These are phyloP conservation scores for Borostomias antarcticus DNA, from an alignment of 2,797 vertebrate species.

Conservation along the genomic window DNA sequence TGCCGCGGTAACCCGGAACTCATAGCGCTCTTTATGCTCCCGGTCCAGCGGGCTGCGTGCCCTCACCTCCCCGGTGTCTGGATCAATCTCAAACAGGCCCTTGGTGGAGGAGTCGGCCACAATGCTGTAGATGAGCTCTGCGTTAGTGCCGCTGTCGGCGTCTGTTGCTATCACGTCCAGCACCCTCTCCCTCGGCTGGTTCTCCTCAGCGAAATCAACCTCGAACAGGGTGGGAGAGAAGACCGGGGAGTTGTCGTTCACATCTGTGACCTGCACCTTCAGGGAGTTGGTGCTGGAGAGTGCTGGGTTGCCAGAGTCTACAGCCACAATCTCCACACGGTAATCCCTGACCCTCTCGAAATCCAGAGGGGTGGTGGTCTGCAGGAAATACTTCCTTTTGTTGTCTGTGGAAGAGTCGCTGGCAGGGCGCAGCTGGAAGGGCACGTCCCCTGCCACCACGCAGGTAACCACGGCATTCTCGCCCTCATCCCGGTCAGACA, in stretches of 20 bases:
- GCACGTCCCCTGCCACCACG: constrained; percentile 94
- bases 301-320: constrained; percentile 96
- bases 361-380: constrained; percentile 94
- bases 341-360: constrained; percentile 92
- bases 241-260: constrained; percentile 94
- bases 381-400: constrained; percentile 97
- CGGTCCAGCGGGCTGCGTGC: constrained; percentile 92
- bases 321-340: constrained; percentile 93
- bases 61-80: constrained; percentile 89
- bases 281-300: constrained; percentile 97
- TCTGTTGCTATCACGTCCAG: constrained; percentile 91
- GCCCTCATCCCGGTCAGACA: constrained; percentile 95
- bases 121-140: constrained; percentile 90
- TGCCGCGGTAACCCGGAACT: constrained; percentile 91
- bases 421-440: constrained; percentile 93
- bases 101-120: constrained; percentile 87
- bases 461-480: constrained; percentile 98
- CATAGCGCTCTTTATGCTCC: constrained; percentile 91
- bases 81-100: constrained; percentile 92
- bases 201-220: constrained; percentile 94
- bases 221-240: constrained; percentile 93
- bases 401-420: constrained; percentile 93
- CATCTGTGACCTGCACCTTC: constrained; percentile 94
- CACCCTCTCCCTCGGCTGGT: constrained; percentile 88
- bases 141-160: constrained; percentile 94